Base-by-base conservation (phyloP, 2,113 vertebrate genomes). In the Scytalopus superciliaris region DNA sequence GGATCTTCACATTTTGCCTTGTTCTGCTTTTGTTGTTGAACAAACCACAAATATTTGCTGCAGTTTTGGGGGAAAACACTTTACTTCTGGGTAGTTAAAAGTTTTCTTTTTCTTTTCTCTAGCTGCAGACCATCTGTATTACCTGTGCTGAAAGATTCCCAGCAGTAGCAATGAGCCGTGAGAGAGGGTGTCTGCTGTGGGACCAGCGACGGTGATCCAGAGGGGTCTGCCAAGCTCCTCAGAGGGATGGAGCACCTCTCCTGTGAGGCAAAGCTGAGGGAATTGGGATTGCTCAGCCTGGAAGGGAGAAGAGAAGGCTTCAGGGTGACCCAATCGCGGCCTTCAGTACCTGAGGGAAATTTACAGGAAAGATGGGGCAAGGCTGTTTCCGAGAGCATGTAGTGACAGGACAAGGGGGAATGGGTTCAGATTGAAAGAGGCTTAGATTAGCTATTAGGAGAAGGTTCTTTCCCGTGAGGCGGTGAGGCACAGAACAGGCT, bases 91-190 rank as follows among this genome's bases (percentile, higher is more conserved):
- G 25, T 37, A 30, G 37, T 17, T 19, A 25, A 4, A 24, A 28
- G 18, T 86, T 57, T 56, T 7, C 31, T 67, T 67, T 13, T 30
- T n/a, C 23, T 37, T 47, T 23, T 23, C 47, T 47, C 19, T n/a
- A 49, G 3, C 10, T 25, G 19, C 9, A 72, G 1, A n/a, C n/a
- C 37, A 45, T 8, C 76, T 47, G 0, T 3, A 31, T 11, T 13
- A 21, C 52, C n/a, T 33, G 28, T 19, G 39, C 44, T 37, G 70
- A 53, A 68, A 37, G 0, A 1, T 16, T 17, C 18, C 4, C 1
- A 9, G 45, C n/a, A 64, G 2, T 15, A 45, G 35, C 2, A 8
- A 33, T 0, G 25, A 28, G 31, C n/a, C 1, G 0, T 1, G 25
- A 67, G 9, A 19, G 31, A 9, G 4, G 7, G 25, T 1, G 11